phyloP scores from a whole-genome alignment of 2,888 invertebrate genomes.

The Drosophila multiciliata region DNA sequence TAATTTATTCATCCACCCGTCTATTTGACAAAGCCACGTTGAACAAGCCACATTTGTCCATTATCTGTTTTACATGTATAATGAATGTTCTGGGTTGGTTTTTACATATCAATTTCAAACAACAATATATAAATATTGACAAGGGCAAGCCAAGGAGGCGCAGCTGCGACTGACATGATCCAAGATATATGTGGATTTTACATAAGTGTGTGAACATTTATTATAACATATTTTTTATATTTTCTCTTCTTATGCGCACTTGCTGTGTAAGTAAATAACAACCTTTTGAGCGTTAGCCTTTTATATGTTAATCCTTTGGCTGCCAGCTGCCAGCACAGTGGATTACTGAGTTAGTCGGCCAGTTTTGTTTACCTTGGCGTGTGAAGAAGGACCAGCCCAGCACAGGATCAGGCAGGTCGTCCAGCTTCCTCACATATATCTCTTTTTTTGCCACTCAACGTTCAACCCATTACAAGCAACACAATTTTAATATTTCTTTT shows the following conservation, averaged over 20 bases:
- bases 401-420: constrained; percentile 6
- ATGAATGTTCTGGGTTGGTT: constrained; percentile 50
- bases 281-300: constrained; percentile 51
- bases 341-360: constrained; percentile 42
- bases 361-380: constrained; percentile 34
- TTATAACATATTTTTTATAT: constrained; percentile 20
- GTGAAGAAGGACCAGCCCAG: constrained; percentile 1
- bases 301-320: constrained; percentile 67
- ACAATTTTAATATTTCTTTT: constrained; percentile 46
- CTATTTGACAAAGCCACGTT: not conserved
- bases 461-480: constrained; percentile 21
- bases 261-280: constrained; percentile 51
- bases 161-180: constrained; percentile 70
- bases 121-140: constrained; percentile 77
- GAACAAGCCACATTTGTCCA: constrained; percentile 14
- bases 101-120: constrained; percentile 63
- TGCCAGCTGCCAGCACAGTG: constrained; percentile 40
- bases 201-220: constrained; percentile 64
- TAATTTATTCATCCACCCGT: constrained; percentile 27
- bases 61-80: constrained; percentile 22
- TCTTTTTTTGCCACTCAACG: constrained; percentile 1
- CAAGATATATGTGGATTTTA: constrained; percentile 37
- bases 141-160: constrained; percentile 51
- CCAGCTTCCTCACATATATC: constrained; percentile 1
- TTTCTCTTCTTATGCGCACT: constrained; percentile 35